phyloP scores from a whole-genome alignment of 2,797 vertebrate genomes.

The Rhinichthys osculus region DNA sequence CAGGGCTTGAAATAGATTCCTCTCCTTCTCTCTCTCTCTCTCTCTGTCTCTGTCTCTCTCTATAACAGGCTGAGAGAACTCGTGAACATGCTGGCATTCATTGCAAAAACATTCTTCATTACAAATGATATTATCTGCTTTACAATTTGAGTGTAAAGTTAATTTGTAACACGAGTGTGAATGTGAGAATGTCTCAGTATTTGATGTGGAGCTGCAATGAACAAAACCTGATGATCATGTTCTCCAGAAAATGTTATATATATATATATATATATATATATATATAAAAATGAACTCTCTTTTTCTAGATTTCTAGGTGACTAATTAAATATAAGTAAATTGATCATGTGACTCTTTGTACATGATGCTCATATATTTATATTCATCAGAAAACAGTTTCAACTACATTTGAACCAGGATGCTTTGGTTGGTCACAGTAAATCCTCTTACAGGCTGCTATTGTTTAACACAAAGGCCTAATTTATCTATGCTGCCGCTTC shows the following conservation, averaged over 20 bases:
- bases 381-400: not conserved
- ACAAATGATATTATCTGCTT: not conserved
- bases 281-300: not conserved
- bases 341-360: not conserved
- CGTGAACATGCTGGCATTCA: not conserved
- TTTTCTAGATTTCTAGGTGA: not conserved
- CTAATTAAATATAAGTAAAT: not conserved
- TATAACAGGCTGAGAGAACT: not conserved
- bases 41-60: slow-evolving; percentile 64
- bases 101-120: not conserved
- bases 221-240: not conserved
- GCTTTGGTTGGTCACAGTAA: slow-evolving; percentile 14
- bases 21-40: slow-evolving; percentile 70
- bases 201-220: not conserved
- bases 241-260: not conserved
- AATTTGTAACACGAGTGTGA: too few relatives aligned
- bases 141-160: not conserved
- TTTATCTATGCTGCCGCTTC: not conserved
- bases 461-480: slow-evolving; percentile 25
- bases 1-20: slow-evolving; percentile 80
- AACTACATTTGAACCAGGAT: not conserved
- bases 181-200: not conserved
- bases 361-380: not conserved
- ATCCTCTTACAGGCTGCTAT: slow-evolving; percentile 16
- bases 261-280: too few relatives aligned